phyloP scores from a whole-genome alignment of 2,888 invertebrate genomes.

The Eupithecia exiguata region DNA sequence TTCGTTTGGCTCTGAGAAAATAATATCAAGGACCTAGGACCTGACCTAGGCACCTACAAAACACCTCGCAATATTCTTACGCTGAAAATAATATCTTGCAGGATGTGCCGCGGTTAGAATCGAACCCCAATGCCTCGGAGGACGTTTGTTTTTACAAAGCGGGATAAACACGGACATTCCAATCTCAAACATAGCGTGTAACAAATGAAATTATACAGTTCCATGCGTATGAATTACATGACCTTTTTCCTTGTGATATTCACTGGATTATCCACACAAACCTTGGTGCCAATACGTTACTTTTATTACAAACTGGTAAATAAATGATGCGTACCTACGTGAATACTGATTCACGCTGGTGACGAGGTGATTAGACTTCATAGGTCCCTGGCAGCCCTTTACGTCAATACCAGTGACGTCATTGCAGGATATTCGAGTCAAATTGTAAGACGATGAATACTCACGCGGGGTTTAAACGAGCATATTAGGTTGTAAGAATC shows the following conservation, averaged over 20 bases:
- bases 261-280: slow-evolving; percentile 14
- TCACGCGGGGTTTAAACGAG: background rate
- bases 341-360: background rate
- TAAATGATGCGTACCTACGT: background rate
- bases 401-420: background rate
- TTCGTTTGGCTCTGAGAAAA: too few relatives aligned
- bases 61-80: background rate
- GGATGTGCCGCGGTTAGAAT: background rate
- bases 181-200: background rate
- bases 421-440: background rate
- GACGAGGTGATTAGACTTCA: slow-evolving; percentile 7
- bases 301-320: background rate
- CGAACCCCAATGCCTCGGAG: background rate
- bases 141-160: background rate
- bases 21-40: background rate
- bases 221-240: background rate
- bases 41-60: background rate
- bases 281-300: background rate
- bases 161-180: slow-evolving; percentile 25
- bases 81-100: background rate
- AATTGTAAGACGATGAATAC: background rate
- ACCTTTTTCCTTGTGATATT: slow-evolving; percentile 12
- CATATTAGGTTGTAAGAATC: background rate
- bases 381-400: slow-evolving; percentile 3
- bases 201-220: background rate